Evolutionary conservation across 2,888 invertebrate genomes (phyloP).

Genomic region (Archips crataeganus): DNA sequence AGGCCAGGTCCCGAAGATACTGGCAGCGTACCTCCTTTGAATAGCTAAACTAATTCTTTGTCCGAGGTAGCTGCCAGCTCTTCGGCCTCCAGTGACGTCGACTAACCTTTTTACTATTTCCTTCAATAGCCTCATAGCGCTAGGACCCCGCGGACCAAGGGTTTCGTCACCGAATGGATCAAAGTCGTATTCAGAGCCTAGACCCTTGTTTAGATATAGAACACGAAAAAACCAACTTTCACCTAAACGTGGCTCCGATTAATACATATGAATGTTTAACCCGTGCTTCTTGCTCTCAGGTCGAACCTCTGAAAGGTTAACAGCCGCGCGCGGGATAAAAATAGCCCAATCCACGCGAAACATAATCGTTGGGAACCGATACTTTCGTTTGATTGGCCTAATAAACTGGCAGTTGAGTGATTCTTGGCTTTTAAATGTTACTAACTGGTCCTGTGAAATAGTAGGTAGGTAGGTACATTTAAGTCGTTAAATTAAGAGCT

Average conservation of each 20-base stretch:
- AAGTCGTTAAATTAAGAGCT: background rate
- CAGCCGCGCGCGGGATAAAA: constrained; percentile 31
- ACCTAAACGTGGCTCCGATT: constrained; percentile 12
- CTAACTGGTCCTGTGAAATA: background rate
- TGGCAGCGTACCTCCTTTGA: no score
- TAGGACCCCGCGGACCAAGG: no score
- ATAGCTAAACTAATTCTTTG: no score
- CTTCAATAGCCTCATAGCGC: no score
- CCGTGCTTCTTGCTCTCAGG: constrained; percentile 13
- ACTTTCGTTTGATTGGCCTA: constrained; percentile 19
- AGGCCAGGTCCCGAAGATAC: no score
- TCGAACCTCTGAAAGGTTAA: constrained; percentile 36
- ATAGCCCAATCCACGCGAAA: constrained; percentile 34
- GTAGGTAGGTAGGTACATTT: background rate
- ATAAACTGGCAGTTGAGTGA: constrained; percentile 5
- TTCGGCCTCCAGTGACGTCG: no score
- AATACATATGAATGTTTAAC: constrained; percentile 21
- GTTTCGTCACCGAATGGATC: no score
- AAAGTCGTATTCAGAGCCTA: no score
- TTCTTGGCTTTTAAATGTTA: constrained; percentile 9
- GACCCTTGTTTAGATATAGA: no score
- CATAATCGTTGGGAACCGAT: constrained; percentile 22
- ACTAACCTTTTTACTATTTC: no score
- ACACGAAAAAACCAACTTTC: background rate
- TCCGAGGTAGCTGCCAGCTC: no score